These are phyloP conservation scores for Alectura lathami DNA, from an alignment of 2,113 vertebrate genomes.

Conservation along the genomic window DNA sequence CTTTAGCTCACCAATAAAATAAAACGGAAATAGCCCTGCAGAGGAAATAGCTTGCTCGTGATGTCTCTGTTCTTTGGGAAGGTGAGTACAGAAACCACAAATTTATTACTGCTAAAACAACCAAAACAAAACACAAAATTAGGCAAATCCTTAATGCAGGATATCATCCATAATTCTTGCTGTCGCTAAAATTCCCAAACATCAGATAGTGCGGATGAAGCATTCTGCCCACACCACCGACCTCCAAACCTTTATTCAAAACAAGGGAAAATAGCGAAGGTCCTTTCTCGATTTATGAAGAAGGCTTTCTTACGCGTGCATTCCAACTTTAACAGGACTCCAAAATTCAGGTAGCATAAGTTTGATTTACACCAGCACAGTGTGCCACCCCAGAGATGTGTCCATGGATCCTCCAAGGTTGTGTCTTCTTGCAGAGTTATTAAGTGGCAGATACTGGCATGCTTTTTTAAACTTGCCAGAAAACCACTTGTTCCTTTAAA, in stretches of 20 bases:
- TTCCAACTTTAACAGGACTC: not conserved
- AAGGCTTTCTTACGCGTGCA: accelerated
- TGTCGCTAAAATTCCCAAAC: not conserved
- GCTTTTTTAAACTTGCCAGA: conserved; percentile 14
- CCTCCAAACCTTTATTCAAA: not conserved
- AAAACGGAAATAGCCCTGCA: not conserved
- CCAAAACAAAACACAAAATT: not conserved
- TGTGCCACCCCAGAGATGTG: not conserved
- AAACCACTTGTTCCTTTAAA: conserved; percentile 14
- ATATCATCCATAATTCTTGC: not conserved
- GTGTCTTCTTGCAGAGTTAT: not conserved
- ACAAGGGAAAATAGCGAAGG: not conserved
- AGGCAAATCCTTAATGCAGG: not conserved
- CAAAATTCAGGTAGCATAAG: not conserved
- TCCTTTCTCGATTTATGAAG: not conserved
- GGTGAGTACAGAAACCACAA: conserved; percentile 14
- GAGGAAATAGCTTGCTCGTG: not conserved
- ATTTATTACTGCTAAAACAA: conserved; percentile 1
- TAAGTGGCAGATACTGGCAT: not conserved
- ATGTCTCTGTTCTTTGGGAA: conserved; percentile 11
- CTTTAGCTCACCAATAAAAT: conserved; percentile 6
- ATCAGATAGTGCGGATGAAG: not conserved
- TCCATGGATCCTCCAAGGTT: not conserved
- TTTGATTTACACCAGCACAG: not conserved
- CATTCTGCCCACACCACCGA: not conserved